Conservation (phyloP, 2,113 vertebrate species). For the Microtus ochrogaster region DNA sequence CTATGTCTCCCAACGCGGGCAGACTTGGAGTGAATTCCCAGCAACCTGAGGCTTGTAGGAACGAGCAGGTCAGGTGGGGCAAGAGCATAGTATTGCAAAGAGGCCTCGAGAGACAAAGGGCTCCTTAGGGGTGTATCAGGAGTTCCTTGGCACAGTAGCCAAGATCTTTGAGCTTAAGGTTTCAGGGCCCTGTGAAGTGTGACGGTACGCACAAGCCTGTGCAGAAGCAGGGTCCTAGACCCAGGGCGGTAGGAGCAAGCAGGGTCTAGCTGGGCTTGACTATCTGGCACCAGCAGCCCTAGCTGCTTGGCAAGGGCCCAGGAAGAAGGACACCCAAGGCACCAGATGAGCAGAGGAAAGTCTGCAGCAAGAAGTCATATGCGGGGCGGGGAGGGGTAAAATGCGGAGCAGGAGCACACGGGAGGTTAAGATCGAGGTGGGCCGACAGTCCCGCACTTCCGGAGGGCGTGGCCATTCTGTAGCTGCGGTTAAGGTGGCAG, state of each 20-base stretch:
- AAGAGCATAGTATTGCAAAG: neutral
- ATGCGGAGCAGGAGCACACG: neutral
- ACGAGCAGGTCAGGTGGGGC: neutral
- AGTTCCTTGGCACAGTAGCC: neutral
- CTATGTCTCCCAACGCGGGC: neutral
- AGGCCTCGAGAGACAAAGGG: neutral
- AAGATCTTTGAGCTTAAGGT: neutral
- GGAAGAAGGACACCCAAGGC: neutral
- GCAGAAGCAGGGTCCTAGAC: neutral
- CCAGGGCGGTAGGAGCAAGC: neutral
- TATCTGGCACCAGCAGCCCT: neutral
- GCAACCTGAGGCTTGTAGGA: neutral
- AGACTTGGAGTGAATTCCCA: neutral
- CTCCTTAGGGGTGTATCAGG: too few relatives aligned
- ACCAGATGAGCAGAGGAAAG: neutral
- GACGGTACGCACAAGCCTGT: neutral
- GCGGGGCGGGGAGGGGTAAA: too few relatives aligned
- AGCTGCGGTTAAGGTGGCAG: neutral
- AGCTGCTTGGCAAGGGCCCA: neutral
- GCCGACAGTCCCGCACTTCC: neutral
- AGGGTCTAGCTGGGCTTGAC: neutral
- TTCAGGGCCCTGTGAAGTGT: neutral
- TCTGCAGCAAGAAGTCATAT: neutral
- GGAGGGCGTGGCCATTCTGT: neutral
- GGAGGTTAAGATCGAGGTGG: neutral